These are phyloP conservation scores for Pteronura brasiliensis DNA, from an alignment of 2,113 vertebrate genomes.

Conservation along the genomic window DNA sequence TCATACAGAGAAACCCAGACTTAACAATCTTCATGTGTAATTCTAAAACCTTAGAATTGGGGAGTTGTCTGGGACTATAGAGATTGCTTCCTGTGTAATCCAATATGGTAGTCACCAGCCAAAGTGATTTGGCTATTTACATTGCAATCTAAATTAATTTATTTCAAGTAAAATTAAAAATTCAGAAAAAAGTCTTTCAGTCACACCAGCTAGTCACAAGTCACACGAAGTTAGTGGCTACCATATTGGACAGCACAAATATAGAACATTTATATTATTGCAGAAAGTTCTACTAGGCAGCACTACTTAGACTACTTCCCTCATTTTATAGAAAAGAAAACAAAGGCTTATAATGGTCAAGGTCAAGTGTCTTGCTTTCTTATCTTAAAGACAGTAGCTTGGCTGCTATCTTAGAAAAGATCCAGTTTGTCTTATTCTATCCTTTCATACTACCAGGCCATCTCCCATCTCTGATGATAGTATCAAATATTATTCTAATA, in stretches of 20 bases:
- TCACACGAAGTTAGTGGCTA: background rate
- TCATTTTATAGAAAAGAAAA: background rate
- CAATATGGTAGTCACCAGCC: background rate
- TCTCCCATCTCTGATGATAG: background rate
- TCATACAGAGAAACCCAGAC: background rate
- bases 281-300: background rate
- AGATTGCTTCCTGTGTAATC: background rate
- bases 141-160: conserved; percentile 20
- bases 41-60: background rate
- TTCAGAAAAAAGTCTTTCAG: background rate
- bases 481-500: background rate
- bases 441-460: background rate
- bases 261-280: background rate
- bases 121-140: background rate
- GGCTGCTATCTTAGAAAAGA: background rate
- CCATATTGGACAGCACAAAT: background rate
- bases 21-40: background rate
- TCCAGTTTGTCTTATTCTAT: background rate
- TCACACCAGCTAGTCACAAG: background rate
- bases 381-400: background rate
- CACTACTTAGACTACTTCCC: background rate
- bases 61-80: background rate
- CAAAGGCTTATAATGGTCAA: background rate
- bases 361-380: background rate
- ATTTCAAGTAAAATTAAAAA: conserved; percentile 2